A percentile compares a stretch with the other conserved stretches of the same genome.
Conservation (phyloP, 2,888 invertebrate species). For the Tineola bisselliella region DNA sequence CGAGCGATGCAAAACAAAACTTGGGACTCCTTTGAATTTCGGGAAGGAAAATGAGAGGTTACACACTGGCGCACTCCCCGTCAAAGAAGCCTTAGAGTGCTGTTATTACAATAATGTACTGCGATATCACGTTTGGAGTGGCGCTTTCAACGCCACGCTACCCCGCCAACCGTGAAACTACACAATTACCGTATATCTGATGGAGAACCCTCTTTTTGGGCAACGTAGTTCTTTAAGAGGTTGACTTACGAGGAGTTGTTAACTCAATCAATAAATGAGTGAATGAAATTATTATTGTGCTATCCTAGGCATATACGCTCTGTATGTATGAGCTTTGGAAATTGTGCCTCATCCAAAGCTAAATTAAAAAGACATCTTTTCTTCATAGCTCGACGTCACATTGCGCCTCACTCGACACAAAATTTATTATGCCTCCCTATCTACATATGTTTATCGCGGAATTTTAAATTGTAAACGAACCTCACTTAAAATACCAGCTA, state of each 20-base stretch:
- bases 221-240: background rate
- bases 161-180: constrained; percentile 1
- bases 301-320: background rate
- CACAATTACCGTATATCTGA: constrained; percentile 5
- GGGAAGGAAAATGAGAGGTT: constrained; percentile 65
- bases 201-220: background rate
- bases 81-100: constrained; percentile 54
- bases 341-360: background rate
- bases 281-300: background rate
- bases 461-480: constrained; percentile 62
- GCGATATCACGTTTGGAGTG: constrained; percentile 48
- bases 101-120: constrained; percentile 62
- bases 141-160: constrained; percentile 25
- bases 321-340: background rate
- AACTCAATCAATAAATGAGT: background rate
- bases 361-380: constrained; percentile 2
- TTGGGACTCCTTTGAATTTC: constrained; percentile 63
- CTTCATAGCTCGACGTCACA: background rate
- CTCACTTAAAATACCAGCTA: constrained; percentile 37
- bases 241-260: background rate
- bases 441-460: constrained; percentile 58
- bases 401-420: constrained; percentile 18
- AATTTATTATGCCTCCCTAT: constrained; percentile 52
- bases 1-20: constrained; percentile 65
- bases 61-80: constrained; percentile 45